Conservation (phyloP, 2,113 vertebrate genomes). For the Gnathonemus longibarbis region DNA sequence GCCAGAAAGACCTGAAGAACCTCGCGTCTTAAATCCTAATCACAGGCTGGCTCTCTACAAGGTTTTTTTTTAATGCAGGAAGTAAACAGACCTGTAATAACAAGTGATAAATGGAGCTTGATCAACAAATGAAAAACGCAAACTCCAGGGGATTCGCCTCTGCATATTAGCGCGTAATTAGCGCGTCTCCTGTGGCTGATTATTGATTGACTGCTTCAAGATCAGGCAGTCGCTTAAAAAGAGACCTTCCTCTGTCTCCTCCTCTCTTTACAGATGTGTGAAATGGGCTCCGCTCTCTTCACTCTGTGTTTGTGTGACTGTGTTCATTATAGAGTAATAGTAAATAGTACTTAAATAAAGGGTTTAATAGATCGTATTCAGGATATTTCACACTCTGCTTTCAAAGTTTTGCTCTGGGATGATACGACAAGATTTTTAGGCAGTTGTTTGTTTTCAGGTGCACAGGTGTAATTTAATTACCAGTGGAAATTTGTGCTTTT, state of each 20-base stretch:
- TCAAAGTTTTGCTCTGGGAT: background rate
- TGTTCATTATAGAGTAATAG: background rate
- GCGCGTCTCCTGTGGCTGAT: background rate
- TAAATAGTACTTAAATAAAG: background rate
- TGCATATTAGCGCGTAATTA: constrained; percentile 35
- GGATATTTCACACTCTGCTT: background rate
- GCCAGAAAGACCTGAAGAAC: background rate
- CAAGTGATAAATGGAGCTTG: constrained; percentile 32
- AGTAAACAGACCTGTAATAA: constrained; percentile 16
- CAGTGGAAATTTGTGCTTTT: background rate
- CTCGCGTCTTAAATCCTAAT: constrained; percentile 3
- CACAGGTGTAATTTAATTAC: background rate
- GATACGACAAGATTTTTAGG: background rate
- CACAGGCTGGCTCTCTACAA: constrained; percentile 21
- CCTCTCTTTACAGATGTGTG: background rate
- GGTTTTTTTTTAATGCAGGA: background rate
- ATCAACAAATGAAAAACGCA: constrained; percentile 20
- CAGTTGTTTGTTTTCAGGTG: background rate
- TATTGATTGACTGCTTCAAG: constrained; percentile 4
- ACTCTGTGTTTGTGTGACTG: background rate
- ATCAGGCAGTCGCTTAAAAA: background rate
- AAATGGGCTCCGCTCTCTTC: background rate
- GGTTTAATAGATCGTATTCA: background rate
- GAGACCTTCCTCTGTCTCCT: background rate
- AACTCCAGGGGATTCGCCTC: constrained; percentile 27